Evolutionary conservation across 2,113 vertebrate genomes (phyloP).

Genomic region (Carassius auratus): DNA sequence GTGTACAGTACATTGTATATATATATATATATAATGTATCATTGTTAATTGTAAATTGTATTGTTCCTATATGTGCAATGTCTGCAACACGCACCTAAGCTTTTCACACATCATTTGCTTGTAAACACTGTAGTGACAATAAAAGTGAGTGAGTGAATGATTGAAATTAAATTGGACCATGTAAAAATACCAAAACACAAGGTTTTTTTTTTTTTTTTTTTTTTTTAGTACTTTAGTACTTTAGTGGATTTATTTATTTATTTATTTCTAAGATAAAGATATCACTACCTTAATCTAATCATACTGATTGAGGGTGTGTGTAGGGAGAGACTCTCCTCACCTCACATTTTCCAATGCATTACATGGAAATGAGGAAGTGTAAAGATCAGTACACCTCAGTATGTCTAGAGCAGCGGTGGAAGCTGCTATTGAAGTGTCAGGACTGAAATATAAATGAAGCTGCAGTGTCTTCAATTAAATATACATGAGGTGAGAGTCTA

Average conservation of each 20-base stretch:
- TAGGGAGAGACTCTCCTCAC: not conserved
- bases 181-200: not conserved
- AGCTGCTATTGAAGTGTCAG: slow-evolving; percentile 29
- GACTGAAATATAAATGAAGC: slow-evolving; percentile 52
- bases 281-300: not conserved
- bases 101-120: no score
- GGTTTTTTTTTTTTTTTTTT: no score
- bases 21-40: no score
- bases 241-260: not conserved
- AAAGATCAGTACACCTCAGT: slow-evolving; percentile 7
- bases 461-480: slow-evolving; percentile 44
- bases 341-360: not conserved
- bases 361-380: not conserved
- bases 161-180: not conserved
- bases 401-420: not conserved
- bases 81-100: no score
- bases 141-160: no score
- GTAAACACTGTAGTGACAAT: no score
- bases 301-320: not conserved
- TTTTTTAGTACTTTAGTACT: not conserved
- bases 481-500: slow-evolving; percentile 35
- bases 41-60: no score
- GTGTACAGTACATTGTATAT: no score
- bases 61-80: no score
- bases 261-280: no score